A percentile compares a stretch with the other conserved stretches of the same genome.
Evolutionary conservation across 2,797 vertebrate species (phyloP).

Genomic region (Hippopotamyrus pictus): DNA sequence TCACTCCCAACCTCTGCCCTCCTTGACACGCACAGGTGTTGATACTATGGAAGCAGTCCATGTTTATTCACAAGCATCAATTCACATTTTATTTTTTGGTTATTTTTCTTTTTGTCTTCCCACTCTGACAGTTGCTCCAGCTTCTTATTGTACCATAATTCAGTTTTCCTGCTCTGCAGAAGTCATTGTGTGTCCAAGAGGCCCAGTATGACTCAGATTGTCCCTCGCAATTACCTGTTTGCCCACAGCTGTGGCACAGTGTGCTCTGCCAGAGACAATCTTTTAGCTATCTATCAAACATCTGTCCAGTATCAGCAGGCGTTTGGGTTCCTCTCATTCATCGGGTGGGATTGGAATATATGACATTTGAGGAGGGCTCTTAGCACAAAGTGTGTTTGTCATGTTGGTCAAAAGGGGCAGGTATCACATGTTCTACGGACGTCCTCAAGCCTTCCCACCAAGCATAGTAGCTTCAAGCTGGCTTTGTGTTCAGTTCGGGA

Average conservation of each 20-base stretch:
- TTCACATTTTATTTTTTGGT: neutral
- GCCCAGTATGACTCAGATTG: neutral
- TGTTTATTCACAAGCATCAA: neutral
- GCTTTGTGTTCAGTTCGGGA: neutral
- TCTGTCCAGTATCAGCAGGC: neutral
- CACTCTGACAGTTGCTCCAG: neutral
- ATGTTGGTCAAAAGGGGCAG: neutral
- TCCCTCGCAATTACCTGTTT: neutral
- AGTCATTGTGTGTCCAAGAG: neutral
- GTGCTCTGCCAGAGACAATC: neutral
- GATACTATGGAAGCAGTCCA: neutral
- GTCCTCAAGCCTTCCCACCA: neutral
- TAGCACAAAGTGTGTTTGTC: neutral
- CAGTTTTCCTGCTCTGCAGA: neutral
- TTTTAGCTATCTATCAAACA: neutral
- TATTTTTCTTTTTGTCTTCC: neutral
- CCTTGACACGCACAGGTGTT: neutral
- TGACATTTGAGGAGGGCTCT: neutral
- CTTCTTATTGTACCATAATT: neutral
- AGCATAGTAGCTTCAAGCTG: neutral
- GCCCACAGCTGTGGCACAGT: neutral
- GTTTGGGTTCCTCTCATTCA: neutral
- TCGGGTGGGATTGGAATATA: neutral
- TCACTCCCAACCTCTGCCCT: neutral
- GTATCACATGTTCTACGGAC: neutral